A percentile compares a stretch with the other conserved stretches of the same genome.
These are phyloP conservation scores for Chascanopsetta lugubris DNA, from an alignment of 2,113 vertebrate genomes.

Conservation along the genomic window DNA sequence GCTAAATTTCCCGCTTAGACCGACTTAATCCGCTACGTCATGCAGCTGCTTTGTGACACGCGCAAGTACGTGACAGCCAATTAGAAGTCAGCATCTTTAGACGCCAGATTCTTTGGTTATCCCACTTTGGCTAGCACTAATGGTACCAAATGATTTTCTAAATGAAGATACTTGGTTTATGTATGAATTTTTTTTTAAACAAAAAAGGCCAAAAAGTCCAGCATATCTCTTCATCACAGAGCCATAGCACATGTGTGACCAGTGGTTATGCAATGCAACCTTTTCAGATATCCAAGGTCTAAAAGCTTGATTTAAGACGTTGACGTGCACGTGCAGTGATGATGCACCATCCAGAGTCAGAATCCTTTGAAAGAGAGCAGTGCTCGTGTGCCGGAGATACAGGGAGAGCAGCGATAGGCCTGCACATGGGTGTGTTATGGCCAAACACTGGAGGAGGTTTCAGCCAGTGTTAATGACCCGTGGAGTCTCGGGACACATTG, in stretches of 20 bases:
- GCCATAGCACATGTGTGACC: too few species aligned
- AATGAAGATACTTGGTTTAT: too few species aligned
- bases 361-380: slow-evolving; percentile 14
- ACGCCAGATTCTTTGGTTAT: slow-evolving; percentile 2
- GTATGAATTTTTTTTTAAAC: not conserved
- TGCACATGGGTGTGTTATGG: slow-evolving; percentile 49
- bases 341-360: slow-evolving; percentile 34
- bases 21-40: slow-evolving; percentile 34
- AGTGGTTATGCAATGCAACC: too few species aligned
- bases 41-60: slow-evolving; percentile 41
- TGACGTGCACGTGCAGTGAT: not conserved
- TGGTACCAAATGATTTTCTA: slow-evolving; percentile 7
- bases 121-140: not conserved
- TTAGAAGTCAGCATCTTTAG: slow-evolving; percentile 7
- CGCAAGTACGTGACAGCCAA: not conserved
- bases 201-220: not conserved
- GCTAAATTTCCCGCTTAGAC: slow-evolving; percentile 53
- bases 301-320: not conserved
- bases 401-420: slow-evolving; percentile 41
- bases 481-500: slow-evolving; percentile 36
- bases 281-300: not conserved
- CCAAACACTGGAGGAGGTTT: slow-evolving; percentile 48
- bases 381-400: slow-evolving; percentile 10
- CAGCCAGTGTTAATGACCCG: slow-evolving; percentile 56
- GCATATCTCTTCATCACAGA: too few species aligned